Conservation (phyloP, 2,888 invertebrate species). For the Diaprepes abbreviatus region DNA sequence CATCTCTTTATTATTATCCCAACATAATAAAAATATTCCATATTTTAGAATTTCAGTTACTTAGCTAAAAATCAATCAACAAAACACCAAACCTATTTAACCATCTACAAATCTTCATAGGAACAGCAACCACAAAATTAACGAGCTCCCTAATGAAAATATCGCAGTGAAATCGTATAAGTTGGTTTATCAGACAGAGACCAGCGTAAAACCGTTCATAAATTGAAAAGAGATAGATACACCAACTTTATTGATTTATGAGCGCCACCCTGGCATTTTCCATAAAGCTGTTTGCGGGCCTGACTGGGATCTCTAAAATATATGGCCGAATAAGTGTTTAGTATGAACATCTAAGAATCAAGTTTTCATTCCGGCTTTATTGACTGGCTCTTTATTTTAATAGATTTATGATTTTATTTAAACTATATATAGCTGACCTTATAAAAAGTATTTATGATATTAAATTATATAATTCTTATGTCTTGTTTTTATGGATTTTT, state of each 20-base stretch:
- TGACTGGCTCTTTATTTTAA: slow-evolving; percentile 14
- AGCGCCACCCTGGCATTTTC: slow-evolving; percentile 68
- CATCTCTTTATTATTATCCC: too few relatives aligned
- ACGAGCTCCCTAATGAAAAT: slow-evolving; percentile 51
- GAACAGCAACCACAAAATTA: slow-evolving; percentile 37
- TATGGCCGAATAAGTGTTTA: slow-evolving; percentile 69
- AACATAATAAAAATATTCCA: too few relatives aligned
- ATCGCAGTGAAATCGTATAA: slow-evolving; percentile 57
- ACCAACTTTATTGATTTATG: slow-evolving; percentile 74
- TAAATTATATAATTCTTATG: too few relatives aligned
- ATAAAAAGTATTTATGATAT: too few relatives aligned
- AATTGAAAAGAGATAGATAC: slow-evolving; percentile 60
- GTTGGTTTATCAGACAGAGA: slow-evolving; percentile 58
- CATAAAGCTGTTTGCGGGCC: slow-evolving; percentile 69
- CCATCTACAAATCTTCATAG: slow-evolving; percentile 36
- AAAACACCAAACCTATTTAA: slow-evolving; percentile 28
- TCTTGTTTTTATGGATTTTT: too few relatives aligned
- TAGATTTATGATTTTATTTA: slow-evolving; percentile 2
- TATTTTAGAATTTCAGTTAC: background rate
- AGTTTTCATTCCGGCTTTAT: slow-evolving; percentile 60
- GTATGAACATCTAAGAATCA: slow-evolving; percentile 67
- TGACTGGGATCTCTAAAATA: slow-evolving; percentile 64
- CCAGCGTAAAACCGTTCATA: slow-evolving; percentile 50
- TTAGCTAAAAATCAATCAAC: slow-evolving; percentile 8
- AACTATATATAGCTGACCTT: too few relatives aligned